Evolutionary conservation across 2,113 vertebrate genomes (phyloP).

Genomic region (Hypanus sabinus): DNA sequence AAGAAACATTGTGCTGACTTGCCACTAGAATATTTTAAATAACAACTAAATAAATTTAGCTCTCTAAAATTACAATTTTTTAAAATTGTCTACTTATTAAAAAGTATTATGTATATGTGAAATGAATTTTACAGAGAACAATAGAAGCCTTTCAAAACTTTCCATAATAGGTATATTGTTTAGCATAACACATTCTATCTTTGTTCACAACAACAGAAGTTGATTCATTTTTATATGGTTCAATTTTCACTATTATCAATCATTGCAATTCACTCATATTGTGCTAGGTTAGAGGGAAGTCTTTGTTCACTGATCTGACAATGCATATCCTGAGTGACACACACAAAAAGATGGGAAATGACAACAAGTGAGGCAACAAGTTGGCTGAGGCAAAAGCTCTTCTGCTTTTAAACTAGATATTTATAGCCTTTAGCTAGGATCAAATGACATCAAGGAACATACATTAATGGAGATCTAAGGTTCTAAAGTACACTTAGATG

Average conservation of each 20-base stretch:
- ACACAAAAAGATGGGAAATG: neutral
- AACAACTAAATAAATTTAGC: neutral
- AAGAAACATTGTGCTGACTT: neutral
- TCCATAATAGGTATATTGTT: constrained; percentile 15
- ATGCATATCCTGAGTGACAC: neutral
- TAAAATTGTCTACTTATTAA: neutral
- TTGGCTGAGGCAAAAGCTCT: neutral
- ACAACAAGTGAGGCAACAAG: too few relatives aligned
- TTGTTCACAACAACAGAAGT: neutral
- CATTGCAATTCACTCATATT: constrained; percentile 14
- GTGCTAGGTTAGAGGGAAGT: neutral
- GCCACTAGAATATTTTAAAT: neutral
- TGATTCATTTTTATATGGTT: constrained; percentile 12
- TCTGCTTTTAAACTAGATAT: neutral
- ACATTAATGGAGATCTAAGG: neutral
- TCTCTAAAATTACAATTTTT: neutral
- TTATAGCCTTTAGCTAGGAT: neutral
- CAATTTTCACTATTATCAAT: neutral
- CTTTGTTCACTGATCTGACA: neutral
- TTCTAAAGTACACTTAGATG: neutral
- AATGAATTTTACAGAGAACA: neutral
- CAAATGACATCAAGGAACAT: neutral
- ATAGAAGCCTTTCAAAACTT: neutral
- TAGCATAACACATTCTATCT: neutral
- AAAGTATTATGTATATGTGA: neutral